Base-by-base conservation (phyloP, 2,888 invertebrate species). In the Leptopterna dolabrata region DNA sequence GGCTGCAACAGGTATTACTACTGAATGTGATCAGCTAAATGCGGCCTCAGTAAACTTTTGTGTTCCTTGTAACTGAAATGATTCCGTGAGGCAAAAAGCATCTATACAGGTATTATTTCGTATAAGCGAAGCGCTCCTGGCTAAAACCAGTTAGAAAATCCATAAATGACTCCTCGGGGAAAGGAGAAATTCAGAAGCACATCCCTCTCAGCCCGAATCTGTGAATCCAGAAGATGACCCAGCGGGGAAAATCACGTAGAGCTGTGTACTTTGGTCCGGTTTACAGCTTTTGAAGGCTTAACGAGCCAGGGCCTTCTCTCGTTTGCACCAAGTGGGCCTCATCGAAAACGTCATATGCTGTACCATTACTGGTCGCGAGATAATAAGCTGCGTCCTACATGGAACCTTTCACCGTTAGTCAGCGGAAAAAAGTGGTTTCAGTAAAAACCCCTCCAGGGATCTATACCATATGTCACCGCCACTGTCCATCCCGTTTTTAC, bases 261-360 rank as follows among this genome's bases (percentile, higher is more conserved):
- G 63, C 63, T 63, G 63, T 63, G 63, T 63, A 27, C 63, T 63
- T 63, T 63, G 63, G 63, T 63, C 63, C 63, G 63, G 63, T 63
- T 63, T 63, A 63, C 63, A 63, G 63, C 63, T 63, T 63, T 63
- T n/a, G 24, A 63, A 9, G 63, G 11, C 63, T 27, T 63, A 63
- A 63, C 63, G 63, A 63, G 63, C 63, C 13, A 2, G 9, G 13
- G 24, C 63, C 63, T 36, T 36, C 36, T 63, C 63, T 63, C 63
- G 63, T 63, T 63, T 63, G 63, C 24, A 27, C 19, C 63, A 63
- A 63, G 63, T 63, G 63, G 63, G 63, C 36, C 73, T 73, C 73
- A 73, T 73, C 41, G 16, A 16, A 19, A 73, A 73, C 73, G 73
- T 73, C 73, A 73, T 73, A 73, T 73, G 73, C 73, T 73, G 36